Conservation (phyloP, 2,113 vertebrate genomes). For the Amphiprion percula region DNA sequence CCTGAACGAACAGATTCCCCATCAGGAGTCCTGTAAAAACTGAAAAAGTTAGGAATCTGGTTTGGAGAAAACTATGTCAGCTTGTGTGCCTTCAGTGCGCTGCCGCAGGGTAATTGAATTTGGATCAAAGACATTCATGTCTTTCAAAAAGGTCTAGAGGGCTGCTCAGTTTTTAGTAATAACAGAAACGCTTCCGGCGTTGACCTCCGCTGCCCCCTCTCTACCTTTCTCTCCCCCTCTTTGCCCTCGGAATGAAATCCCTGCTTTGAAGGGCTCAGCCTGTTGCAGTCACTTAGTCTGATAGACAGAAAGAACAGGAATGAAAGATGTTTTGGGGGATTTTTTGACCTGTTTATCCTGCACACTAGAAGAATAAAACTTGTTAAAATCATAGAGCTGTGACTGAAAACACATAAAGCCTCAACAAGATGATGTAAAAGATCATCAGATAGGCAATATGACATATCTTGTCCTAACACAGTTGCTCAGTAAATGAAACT, state of each 20-base stretch:
- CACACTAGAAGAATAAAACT: neutral
- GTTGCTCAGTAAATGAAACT: neutral
- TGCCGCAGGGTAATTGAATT: conserved; percentile 67
- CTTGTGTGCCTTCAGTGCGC: conserved; percentile 26
- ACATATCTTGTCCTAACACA: neutral
- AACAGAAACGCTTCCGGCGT: conserved; percentile 74
- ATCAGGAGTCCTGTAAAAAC: conserved; percentile 13
- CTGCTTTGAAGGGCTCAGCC: conserved; percentile 55
- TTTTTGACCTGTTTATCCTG: conserved; percentile 14
- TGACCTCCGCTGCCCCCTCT: conserved; percentile 58
- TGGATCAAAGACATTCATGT: conserved; percentile 75
- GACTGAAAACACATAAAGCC: neutral
- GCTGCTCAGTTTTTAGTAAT: conserved; percentile 78
- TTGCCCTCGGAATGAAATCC: conserved; percentile 36
- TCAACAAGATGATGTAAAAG: neutral
- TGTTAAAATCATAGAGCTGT: neutral
- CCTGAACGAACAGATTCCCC: conserved; percentile 3
- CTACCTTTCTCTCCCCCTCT: conserved; percentile 19
- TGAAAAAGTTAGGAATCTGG: conserved; percentile 17
- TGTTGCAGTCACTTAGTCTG: conserved; percentile 13
- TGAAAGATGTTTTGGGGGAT: conserved; percentile 5
- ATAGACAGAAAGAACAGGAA: conserved; percentile 20
- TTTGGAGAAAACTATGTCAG: conserved; percentile 6
- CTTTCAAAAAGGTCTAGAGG: conserved; percentile 66
- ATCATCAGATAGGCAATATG: neutral